phyloP scores from a whole-genome alignment of 2,113 vertebrate species.

The Rafetus swinhoei region DNA sequence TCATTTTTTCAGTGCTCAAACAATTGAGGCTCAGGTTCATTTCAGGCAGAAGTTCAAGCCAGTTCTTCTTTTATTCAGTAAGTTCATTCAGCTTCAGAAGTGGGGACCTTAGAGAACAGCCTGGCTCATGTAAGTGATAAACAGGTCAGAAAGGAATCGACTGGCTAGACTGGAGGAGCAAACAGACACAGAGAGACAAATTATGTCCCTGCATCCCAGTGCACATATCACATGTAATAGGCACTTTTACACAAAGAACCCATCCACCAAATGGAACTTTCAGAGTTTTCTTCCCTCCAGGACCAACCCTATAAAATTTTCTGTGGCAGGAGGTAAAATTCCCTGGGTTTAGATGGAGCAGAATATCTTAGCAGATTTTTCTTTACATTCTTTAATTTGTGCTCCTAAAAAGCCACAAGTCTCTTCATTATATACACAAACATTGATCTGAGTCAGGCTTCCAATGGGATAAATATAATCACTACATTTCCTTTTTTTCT shows the following conservation, averaged over 20 bases:
- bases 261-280: background rate
- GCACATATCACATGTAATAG: background rate
- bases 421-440: background rate
- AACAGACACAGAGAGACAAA: background rate
- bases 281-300: background rate
- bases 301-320: background rate
- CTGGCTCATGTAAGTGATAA: background rate
- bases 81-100: background rate
- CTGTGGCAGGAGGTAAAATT: background rate
- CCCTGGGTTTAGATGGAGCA: background rate
- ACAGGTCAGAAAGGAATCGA: background rate
- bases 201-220: background rate
- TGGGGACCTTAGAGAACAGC: background rate
- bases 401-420: background rate
- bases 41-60: background rate
- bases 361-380: background rate
- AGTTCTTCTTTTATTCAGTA: background rate
- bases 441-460: constrained; percentile 1
- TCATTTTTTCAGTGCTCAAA: background rate
- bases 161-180: background rate
- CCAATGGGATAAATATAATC: constrained; percentile 30
- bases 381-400: background rate
- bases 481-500: background rate
- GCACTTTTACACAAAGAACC: background rate
- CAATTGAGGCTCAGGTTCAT: background rate